Evolutionary conservation across 2,113 vertebrate species (phyloP).

Genomic region (Gallinago jamesoni): DNA sequence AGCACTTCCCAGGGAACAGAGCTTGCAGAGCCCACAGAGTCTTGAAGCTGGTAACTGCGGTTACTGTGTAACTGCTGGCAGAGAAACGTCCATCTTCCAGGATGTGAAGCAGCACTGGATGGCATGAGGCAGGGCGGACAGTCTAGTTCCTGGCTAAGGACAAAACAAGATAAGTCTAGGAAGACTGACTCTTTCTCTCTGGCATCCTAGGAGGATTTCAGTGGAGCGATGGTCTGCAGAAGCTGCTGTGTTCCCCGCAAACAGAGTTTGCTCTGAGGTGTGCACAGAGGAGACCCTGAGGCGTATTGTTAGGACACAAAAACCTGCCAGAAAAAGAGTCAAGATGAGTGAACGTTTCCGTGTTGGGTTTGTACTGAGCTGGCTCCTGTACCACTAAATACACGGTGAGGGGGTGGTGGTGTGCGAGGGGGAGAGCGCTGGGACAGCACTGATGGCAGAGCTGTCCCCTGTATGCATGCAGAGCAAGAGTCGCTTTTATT

Average conservation of each 20-base stretch:
- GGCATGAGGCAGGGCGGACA: not conserved
- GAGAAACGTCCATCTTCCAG: not conserved
- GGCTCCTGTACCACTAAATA: not conserved
- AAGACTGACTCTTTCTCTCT: not conserved
- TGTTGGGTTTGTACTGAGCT: not conserved
- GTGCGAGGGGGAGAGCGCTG: not conserved
- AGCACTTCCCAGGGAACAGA: not conserved
- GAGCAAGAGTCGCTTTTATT: fast-evolving
- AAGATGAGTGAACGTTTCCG: not conserved
- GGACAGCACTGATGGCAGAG: not conserved
- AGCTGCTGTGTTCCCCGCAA: not conserved
- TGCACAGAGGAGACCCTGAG: not conserved
- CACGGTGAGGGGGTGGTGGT: no score
- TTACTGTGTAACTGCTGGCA: not conserved
- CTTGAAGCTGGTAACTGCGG: not conserved
- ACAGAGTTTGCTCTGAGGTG: not conserved
- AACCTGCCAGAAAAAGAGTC: not conserved
- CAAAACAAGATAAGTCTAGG: not conserved
- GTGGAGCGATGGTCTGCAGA: not conserved
- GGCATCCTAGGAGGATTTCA: not conserved
- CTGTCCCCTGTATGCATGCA: fast-evolving
- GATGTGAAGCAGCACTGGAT: not conserved
- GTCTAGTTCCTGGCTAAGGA: not conserved
- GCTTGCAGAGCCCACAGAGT: not conserved
- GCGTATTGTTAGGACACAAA: not conserved